A percentile compares a stretch with the other conserved stretches of the same genome.
Conservation (phyloP, 2,113 vertebrate genomes). For the Oryzias javanicus region DNA sequence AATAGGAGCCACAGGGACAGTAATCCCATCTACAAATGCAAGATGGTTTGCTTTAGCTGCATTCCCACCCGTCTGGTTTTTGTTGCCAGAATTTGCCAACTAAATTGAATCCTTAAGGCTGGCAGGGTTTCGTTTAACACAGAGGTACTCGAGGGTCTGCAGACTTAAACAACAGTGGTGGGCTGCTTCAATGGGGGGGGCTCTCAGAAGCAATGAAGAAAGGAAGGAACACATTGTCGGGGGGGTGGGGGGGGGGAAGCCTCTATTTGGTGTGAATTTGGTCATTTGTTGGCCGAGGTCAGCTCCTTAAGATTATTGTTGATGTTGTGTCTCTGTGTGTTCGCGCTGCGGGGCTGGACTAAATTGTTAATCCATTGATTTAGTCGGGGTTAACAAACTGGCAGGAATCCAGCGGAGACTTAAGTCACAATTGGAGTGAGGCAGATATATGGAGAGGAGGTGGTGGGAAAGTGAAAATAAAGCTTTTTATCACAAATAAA, state of each 20-base stretch:
- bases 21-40: slow-evolving; percentile 67
- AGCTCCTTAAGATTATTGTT: slow-evolving; percentile 70
- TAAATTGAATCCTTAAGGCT: slow-evolving; percentile 67
- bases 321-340: slow-evolving; percentile 32
- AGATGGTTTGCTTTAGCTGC: slow-evolving; percentile 51
- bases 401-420: slow-evolving; percentile 68
- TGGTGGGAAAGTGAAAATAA: slow-evolving; percentile 75
- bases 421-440: slow-evolving; percentile 72
- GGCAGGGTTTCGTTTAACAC: slow-evolving; percentile 60
- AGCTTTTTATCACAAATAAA: slow-evolving; percentile 63
- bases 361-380: slow-evolving; percentile 78
- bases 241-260: slow-evolving; percentile 41
- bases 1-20: slow-evolving; percentile 50
- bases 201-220: slow-evolving; percentile 58
- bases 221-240: slow-evolving; percentile 49
- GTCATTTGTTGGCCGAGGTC: slow-evolving; percentile 72
- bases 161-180: slow-evolving; percentile 63
- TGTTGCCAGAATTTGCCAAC: slow-evolving; percentile 61
- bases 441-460: slow-evolving; percentile 61
- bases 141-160: slow-evolving; percentile 65
- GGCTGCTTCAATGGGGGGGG: slow-evolving; percentile 49
- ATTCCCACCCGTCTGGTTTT: slow-evolving; percentile 72
- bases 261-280: slow-evolving; percentile 73
- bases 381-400: slow-evolving; percentile 73
- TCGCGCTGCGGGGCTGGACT: slow-evolving; percentile 38